Conservation (phyloP, 2,888 invertebrate genomes). For the Autographa gamma region DNA sequence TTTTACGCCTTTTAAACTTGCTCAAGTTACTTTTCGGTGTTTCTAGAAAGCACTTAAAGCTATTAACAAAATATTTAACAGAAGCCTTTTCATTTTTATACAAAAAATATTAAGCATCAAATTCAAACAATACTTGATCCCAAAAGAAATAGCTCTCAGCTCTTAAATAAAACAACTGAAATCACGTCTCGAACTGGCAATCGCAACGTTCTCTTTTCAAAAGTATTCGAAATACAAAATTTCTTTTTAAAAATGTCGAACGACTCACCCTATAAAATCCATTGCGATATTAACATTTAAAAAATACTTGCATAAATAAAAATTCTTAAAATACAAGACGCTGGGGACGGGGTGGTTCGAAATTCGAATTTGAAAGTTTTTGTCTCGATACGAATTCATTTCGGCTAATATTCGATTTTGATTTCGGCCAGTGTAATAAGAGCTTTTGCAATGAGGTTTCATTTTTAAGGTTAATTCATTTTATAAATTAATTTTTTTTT, state of each 20-base stretch:
- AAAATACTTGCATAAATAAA: conserved; percentile 77
- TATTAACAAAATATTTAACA: background rate
- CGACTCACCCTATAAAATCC: conserved; percentile 70
- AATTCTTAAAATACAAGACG: conserved; percentile 73
- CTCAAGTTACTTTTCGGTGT: background rate
- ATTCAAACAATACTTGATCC: conserved; percentile 10
- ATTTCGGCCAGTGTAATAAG: conserved; percentile 50
- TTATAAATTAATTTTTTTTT: too few species aligned
- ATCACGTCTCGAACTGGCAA: conserved; percentile 38
- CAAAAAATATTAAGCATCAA: background rate
- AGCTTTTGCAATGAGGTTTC: conserved; percentile 32
- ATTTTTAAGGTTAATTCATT: background rate
- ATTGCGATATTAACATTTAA: conserved; percentile 81
- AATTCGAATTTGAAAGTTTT: conserved; percentile 65
- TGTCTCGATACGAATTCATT: conserved; percentile 70
- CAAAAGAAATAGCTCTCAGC: conserved; percentile 3
- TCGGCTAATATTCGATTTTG: conserved; percentile 76
- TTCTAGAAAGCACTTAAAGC: background rate
- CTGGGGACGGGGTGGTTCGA: conserved; percentile 67
- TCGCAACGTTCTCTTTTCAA: conserved; percentile 19
- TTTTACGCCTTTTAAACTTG: too few species aligned
- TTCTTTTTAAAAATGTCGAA: conserved; percentile 56
- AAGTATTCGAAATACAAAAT: conserved; percentile 46
- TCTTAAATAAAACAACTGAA: conserved; percentile 3
- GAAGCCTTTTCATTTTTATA: background rate